Evolutionary conservation across 2,888 invertebrate genomes (phyloP).

Genomic region (Eupithecia insigniata): DNA sequence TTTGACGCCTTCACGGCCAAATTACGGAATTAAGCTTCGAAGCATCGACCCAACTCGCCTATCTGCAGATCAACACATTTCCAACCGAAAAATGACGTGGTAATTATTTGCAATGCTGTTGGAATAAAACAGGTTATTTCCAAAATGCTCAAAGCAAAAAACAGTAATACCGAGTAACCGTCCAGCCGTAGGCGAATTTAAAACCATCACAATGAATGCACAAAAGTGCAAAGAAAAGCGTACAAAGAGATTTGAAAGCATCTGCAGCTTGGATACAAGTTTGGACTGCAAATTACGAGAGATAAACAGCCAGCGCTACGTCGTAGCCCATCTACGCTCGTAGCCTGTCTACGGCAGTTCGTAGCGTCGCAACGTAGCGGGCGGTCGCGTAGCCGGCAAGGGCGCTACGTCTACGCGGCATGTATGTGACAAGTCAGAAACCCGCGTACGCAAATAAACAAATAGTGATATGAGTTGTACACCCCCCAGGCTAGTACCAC

Average conservation of each 20-base stretch:
- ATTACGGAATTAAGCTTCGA: constrained; percentile 65
- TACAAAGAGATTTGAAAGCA: constrained; percentile 80
- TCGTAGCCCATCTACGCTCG: constrained; percentile 34
- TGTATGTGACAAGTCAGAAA: constrained; percentile 69
- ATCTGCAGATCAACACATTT: constrained; percentile 47
- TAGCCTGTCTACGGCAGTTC: constrained; percentile 66
- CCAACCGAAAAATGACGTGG: constrained; percentile 25
- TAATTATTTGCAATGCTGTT: constrained; percentile 9
- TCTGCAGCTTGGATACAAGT: constrained; percentile 77
- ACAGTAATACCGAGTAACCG: constrained; percentile 56
- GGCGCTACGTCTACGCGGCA: constrained; percentile 72
- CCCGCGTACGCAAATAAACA: constrained; percentile 75
- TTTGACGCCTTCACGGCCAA: constrained; percentile 63
- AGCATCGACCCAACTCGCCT: constrained; percentile 58
- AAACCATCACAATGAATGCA: constrained; percentile 71
- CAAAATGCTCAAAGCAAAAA: constrained; percentile 38
- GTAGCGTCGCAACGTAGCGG: constrained; percentile 67
- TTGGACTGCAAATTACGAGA: constrained; percentile 77
- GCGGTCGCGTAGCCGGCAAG: constrained; percentile 64
- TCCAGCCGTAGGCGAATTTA: constrained; percentile 56
- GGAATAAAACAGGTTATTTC: background rate
- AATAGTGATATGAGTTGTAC: constrained; percentile 84
- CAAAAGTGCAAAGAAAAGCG: constrained; percentile 74
- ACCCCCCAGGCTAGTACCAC: constrained; percentile 73
- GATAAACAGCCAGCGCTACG: constrained; percentile 66